Evolutionary conservation across 92 coral and sea anemone genomes (phyloP), one percentile per base, ranked within the genome.

Genomic region (Galaxea fascicularis): DNA sequence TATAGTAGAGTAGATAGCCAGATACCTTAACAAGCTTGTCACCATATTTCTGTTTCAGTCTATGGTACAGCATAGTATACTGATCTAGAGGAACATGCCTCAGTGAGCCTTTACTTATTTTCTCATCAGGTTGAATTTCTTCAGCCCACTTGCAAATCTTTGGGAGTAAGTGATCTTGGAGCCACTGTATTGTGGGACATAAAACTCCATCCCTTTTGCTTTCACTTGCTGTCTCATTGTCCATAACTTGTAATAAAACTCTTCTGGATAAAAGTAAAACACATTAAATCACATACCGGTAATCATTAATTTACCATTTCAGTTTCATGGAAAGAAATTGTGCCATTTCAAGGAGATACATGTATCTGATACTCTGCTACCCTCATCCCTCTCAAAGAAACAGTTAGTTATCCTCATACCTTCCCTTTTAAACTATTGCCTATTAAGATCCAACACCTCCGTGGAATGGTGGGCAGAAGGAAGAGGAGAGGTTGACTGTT

Each of bases 161-260:
- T 51, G 98, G 96, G 67, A 97, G 78, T n/a, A 97, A 93, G 51
- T 78, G 90, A 59, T 90, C 86, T 63, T 88, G 82, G 17, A 96
- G 88, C 99, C 99, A 96, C 70, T 91, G 88, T 28, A 93, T 63
- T n/a, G 98, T 91, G 18, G 99, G 98, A 78, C 97, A 92, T 71
- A 91, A 88, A 60, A 92, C 88, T 14, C 97, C 96, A 87, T 96
- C 92, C 10, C 91, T 89, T 24, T 54, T 78, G 35, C 16, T 63
- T 27, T 74, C 68, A 58, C 51, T 60, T 21, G 17, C 14, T 46
- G 57, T 4, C 58, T 45, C 62, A 44, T 35, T 79, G 54, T 71
- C 70, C 78, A 54, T 25, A 4, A 89, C 18, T 58, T 77, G 92
- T 63, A 89, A 73, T 27, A 60, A 60, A 24, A 89, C 83, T 66